Evolutionary conservation across 2,797 vertebrate genomes (phyloP).

Genomic region (Melanotaenia maccullochi): DNA sequence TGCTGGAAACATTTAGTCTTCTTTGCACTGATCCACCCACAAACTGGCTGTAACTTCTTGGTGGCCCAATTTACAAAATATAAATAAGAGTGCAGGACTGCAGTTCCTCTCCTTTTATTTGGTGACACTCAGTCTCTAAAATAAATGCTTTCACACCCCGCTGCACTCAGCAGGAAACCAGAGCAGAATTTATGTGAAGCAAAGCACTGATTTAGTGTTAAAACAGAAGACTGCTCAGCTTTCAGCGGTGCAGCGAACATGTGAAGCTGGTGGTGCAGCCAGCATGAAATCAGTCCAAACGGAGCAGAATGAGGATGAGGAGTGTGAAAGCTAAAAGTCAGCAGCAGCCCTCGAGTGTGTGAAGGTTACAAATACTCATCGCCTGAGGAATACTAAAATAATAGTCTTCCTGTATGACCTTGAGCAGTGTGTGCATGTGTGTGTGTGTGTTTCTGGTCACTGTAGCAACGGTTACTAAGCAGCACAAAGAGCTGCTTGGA

Average conservation of each 20-base stretch:
- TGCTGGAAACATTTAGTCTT: too few relatives aligned
- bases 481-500: slow-evolving; percentile 39
- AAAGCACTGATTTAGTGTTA: too few relatives aligned
- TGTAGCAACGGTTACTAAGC: slow-evolving; percentile 64
- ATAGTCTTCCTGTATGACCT: slow-evolving; percentile 45
- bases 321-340: slow-evolving; percentile 19
- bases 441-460: slow-evolving; percentile 52
- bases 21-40: too few relatives aligned
- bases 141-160: background rate
- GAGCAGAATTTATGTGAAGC: background rate
- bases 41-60: too few relatives aligned
- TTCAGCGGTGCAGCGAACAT: too few relatives aligned
- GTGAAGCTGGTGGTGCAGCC: too few relatives aligned
- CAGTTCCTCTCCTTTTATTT: too few relatives aligned
- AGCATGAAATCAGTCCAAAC: background rate
- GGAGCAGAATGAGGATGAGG: background rate
- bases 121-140: too few relatives aligned
- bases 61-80: too few relatives aligned
- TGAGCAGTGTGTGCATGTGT: slow-evolving; percentile 27
- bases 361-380: background rate
- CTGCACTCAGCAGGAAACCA: background rate
- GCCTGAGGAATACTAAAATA: slow-evolving; percentile 25
- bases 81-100: too few relatives aligned
- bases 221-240: too few relatives aligned
- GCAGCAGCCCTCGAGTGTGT: slow-evolving; percentile 1